phyloP scores from a whole-genome alignment of 2,797 vertebrate genomes.

The Leptoclinus maculatus region DNA sequence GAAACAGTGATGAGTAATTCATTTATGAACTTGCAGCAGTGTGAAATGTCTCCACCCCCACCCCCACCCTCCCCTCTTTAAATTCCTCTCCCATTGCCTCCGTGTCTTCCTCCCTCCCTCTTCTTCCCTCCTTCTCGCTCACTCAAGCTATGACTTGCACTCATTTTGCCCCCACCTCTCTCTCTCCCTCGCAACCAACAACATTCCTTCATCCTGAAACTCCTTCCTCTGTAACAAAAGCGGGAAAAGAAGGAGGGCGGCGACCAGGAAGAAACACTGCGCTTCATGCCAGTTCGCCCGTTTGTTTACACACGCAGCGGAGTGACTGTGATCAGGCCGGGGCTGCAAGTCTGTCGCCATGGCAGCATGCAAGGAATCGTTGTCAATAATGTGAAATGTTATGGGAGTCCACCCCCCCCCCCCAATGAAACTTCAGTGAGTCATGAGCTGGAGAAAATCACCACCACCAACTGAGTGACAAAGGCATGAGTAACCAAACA shows the following conservation, averaged over 20 bases:
- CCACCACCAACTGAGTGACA: constrained; percentile 58
- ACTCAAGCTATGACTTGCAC: constrained; percentile 71
- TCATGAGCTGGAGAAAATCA: constrained; percentile 58
- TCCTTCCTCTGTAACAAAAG: constrained; percentile 63
- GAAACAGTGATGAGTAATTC: constrained; percentile 16
- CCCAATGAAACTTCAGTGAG: constrained; percentile 68
- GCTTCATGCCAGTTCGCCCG: neutral
- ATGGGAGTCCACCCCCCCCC: constrained; percentile 59
- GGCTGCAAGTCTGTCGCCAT: constrained; percentile 66
- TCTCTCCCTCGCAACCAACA: constrained; percentile 56
- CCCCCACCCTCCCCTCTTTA: neutral
- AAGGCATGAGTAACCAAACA: constrained; percentile 47
- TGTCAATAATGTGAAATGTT: constrained; percentile 57
- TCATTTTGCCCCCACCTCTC: constrained; percentile 45
- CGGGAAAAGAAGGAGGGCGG: constrained; percentile 60
- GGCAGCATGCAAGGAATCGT: constrained; percentile 52
- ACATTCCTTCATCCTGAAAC: constrained; percentile 75
- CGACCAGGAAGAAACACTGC: constrained; percentile 36
- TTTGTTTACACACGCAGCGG: constrained; percentile 24
- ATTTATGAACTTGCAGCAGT: constrained; percentile 28
- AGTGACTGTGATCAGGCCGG: constrained; percentile 29
- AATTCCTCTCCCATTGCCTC: constrained; percentile 13
- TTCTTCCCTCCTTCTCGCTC: constrained; percentile 44
- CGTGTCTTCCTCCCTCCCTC: constrained; percentile 3
- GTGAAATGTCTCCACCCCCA: constrained; percentile 37